Percentiles rank a stretch among this genome's conserved stretches.
Conservation (phyloP, 1,140 invertebrate species). For the Brachionus koreanus region DNA sequence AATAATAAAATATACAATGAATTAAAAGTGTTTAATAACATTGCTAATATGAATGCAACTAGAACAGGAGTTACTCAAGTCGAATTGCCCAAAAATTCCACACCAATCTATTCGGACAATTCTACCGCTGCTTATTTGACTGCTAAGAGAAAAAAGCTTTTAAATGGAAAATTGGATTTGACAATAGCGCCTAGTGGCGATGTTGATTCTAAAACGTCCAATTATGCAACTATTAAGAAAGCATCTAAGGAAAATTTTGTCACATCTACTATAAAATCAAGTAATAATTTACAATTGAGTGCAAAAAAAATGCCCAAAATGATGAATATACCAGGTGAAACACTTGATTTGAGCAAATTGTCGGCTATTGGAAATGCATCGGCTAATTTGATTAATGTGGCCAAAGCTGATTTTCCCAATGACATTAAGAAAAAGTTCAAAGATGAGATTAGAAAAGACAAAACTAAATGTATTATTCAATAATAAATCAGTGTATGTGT, state of each 20-base stretch:
- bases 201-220: neutral
- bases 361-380: conserved; percentile 39
- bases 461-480: conserved; percentile 36
- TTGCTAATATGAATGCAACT: neutral
- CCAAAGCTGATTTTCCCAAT: conserved; percentile 1
- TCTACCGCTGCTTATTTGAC: neutral
- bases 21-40: conserved; percentile 33
- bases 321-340: neutral
- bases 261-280: conserved; percentile 30
- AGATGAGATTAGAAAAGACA: conserved; percentile 29
- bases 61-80: neutral
- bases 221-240: neutral
- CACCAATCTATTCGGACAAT: conserved; percentile 28
- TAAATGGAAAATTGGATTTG: conserved; percentile 31
- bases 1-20: conserved; percentile 42
- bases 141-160: neutral
- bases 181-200: neutral
- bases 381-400: conserved; percentile 4
- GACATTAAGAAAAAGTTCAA: conserved; percentile 5
- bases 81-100: conserved; percentile 30
- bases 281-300: neutral
- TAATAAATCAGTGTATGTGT: neutral
- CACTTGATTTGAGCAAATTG: conserved; percentile 28
- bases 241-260: neutral
- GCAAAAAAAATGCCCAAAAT: neutral